phyloP scores from a whole-genome alignment of 2,113 vertebrate genomes.

The Elgaria multicarinata region DNA sequence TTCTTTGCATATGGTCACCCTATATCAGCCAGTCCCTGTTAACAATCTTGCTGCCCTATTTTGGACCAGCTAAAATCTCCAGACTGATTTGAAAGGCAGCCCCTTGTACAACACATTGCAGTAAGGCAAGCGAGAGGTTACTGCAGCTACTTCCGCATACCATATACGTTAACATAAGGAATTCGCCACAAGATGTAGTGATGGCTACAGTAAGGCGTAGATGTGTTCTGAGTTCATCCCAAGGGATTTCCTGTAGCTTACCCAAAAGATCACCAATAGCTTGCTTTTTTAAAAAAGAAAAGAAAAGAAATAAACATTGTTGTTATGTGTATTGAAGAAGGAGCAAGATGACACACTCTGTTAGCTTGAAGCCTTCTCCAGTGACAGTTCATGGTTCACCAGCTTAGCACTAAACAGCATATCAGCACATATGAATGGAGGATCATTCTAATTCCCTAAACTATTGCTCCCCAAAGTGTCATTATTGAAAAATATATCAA shows the following conservation, averaged over 20 bases:
- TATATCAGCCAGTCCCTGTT: too few species aligned
- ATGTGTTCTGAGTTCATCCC: not conserved
- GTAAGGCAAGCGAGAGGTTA: too few species aligned
- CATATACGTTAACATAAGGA: too few species aligned
- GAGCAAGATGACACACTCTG: slow-evolving; percentile 68
- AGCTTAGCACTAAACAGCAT: slow-evolving; percentile 79
- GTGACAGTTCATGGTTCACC: slow-evolving; percentile 79
- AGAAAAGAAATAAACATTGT: slow-evolving; percentile 70
- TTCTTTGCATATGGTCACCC: too few species aligned
- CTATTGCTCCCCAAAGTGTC: slow-evolving; percentile 76
- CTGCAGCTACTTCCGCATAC: too few species aligned
- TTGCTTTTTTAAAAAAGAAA: slow-evolving; percentile 61
- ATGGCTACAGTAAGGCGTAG: too few species aligned
- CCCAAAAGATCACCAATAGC: slow-evolving; percentile 11
- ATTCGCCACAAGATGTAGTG: not conserved
- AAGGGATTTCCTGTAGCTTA: slow-evolving; percentile 26
- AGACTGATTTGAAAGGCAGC: too few species aligned
- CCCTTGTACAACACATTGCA: not conserved
- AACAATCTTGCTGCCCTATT: too few species aligned
- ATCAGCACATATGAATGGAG: slow-evolving; percentile 77
- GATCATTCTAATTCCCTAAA: slow-evolving; percentile 79
- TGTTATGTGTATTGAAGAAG: slow-evolving; percentile 64
- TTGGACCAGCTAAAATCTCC: too few species aligned
- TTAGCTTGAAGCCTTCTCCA: slow-evolving; percentile 76
- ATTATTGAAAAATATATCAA: slow-evolving; percentile 76